A percentile compares a stretch with the other conserved stretches of the same genome.
Conservation (phyloP, 2,113 vertebrate genomes). For the Scopus umbretta region DNA sequence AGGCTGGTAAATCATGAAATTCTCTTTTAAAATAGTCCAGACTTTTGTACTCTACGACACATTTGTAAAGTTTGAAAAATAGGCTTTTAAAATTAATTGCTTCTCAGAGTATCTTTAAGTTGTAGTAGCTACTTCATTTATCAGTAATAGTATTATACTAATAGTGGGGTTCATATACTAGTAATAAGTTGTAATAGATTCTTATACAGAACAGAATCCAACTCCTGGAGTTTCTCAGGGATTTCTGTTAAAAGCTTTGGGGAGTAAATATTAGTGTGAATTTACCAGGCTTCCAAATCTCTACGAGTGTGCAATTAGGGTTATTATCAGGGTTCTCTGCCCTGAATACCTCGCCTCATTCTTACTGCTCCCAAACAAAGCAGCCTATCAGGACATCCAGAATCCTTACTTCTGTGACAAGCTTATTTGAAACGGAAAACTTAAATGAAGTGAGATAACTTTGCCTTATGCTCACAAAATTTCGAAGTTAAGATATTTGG, state of each 20-base stretch:
- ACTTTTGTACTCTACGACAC: background rate
- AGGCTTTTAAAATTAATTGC: background rate
- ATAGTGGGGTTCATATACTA: background rate
- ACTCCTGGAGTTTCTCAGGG: background rate
- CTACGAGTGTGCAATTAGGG: rapidly evolving
- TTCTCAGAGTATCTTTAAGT: background rate
- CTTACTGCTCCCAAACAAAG: background rate
- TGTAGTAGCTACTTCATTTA: background rate
- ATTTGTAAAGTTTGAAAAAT: background rate
- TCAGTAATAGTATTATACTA: background rate
- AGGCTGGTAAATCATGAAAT: background rate
- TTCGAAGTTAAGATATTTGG: background rate
- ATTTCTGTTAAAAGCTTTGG: background rate
- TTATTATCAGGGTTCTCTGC: background rate
- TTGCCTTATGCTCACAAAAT: background rate
- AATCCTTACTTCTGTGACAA: background rate
- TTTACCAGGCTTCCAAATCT: background rate
- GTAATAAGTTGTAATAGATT: background rate
- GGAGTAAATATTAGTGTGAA: background rate
- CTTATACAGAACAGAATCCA: background rate
- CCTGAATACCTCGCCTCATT: background rate
- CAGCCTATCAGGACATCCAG: background rate
- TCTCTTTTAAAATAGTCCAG: background rate
- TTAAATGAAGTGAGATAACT: background rate
- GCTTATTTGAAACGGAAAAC: background rate